Evolutionary conservation across 1,140 invertebrate species (phyloP), one percentile per base, ranked within the genome.

Genomic region (Batillaria attramentaria): DNA sequence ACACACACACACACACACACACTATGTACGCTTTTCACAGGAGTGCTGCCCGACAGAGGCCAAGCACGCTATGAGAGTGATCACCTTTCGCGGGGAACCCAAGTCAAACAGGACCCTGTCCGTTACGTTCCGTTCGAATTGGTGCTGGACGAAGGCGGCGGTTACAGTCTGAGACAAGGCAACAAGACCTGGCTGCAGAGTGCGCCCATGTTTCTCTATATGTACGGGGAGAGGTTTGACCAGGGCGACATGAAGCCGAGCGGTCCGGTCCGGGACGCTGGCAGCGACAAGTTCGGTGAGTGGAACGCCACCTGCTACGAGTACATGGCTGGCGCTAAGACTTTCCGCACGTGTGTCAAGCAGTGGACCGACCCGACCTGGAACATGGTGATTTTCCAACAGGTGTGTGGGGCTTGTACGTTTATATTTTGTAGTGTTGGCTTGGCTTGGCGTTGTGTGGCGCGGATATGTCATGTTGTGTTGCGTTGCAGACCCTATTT

Each of bases 311-410:
- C 33, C 6, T 69, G 66, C 41, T 69, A 5, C 43, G 2, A 69
- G 31, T 70, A 65, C 31, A 13, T 46, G 6, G 77, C 77, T 8
- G 68, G 66, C 0, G 28, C 20, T 24, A 46, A 16, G 3, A 31
- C 54, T n/a, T 35, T 78, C 46, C 31, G n/a, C 6, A 46, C 54
- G 28, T 78, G 46, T 39, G 50, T 69, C n/a, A 78, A 69, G 60
- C 57, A 65, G 1, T 77, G 65, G 16, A 43, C 41, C 2, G 20
- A 43, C 50, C 60, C 60, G 0, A 13, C 31, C 8, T 31, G 66
- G 28, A 60, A 60, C 10, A 1, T 69, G 33, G 31, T 54, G 10
- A 74, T 74, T 57, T 74, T 74, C 33, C 42, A 74, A 33, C 72
- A 74, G 46, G 72, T 74, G 24, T n/a, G 46, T 54, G 35, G 8